phyloP scores from a whole-genome alignment of 2,113 vertebrate genomes.

The Diadophis punctatus region DNA sequence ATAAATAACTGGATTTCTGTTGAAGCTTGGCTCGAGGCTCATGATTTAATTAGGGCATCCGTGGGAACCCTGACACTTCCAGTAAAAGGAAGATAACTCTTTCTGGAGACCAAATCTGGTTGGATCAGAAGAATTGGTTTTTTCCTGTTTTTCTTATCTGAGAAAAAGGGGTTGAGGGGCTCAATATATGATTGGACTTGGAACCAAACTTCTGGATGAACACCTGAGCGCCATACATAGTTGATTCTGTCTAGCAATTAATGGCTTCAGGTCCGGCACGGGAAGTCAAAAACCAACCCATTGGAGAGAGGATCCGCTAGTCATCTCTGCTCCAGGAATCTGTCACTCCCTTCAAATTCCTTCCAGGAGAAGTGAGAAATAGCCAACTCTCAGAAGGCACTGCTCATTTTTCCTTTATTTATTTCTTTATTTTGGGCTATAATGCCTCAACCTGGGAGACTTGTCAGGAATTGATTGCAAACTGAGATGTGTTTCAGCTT shows the following conservation, averaged over 20 bases:
- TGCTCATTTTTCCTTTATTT: background rate
- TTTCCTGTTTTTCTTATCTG: background rate
- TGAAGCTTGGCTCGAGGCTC: no score
- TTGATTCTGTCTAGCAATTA: background rate
- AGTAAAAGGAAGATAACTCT: background rate
- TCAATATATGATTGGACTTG: background rate
- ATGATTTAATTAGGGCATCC: no score
- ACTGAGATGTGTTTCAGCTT: background rate
- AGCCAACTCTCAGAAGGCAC: accelerated
- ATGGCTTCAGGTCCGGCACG: background rate
- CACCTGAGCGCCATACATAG: background rate
- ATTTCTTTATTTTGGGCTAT: background rate
- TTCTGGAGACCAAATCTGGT: background rate
- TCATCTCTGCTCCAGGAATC: no score
- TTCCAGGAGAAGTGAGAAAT: background rate
- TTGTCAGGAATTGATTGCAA: slow-evolving; percentile 26
- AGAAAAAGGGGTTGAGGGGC: background rate
- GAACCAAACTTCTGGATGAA: background rate
- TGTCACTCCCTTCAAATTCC: background rate
- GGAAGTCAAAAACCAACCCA: background rate
- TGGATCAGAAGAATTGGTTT: background rate
- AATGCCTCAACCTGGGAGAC: background rate
- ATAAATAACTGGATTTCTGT: no score
- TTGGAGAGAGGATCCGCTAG: background rate
- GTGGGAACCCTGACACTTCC: no score